Percentiles rank a stretch among this genome's conserved stretches.
These are phyloP conservation scores for Microdon myrmicae DNA, from an alignment of 2,888 invertebrate species.

Conservation along the genomic window DNA sequence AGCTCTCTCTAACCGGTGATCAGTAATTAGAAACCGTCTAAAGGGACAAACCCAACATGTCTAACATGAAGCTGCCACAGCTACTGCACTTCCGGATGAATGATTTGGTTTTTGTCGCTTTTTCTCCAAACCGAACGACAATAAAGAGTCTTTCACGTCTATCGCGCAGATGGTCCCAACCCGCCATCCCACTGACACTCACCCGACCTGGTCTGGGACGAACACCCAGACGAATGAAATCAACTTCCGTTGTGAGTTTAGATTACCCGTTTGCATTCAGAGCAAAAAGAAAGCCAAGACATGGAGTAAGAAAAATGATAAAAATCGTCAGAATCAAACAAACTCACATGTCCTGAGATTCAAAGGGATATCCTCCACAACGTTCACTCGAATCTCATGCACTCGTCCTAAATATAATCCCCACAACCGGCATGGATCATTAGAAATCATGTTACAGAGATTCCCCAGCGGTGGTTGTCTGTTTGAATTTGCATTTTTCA, in stretches of 20 bases:
- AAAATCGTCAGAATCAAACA: constrained; percentile 22
- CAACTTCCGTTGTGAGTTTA: constrained; percentile 37
- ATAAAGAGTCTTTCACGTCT: not conserved
- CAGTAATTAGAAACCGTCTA: constrained; percentile 35
- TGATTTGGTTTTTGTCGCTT: constrained; percentile 20
- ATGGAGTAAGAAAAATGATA: constrained; percentile 20
- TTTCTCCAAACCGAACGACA: not conserved
- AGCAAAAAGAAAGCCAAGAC: too few relatives aligned
- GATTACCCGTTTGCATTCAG: constrained; percentile 16
- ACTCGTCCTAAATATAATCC: constrained; percentile 25
- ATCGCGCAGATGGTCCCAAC: too few relatives aligned
- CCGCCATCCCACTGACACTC: not conserved
- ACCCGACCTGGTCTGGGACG: not conserved
- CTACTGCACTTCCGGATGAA: constrained; percentile 45
- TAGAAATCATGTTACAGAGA: constrained; percentile 5
- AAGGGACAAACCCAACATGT: constrained; percentile 1
- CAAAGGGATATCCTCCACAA: constrained; percentile 6
- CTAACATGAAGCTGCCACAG: constrained; percentile 24
- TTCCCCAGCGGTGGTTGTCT: constrained; percentile 18
- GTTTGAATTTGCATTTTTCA: constrained; percentile 48
- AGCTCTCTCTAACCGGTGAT: constrained; percentile 14
- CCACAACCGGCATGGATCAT: constrained; percentile 4
- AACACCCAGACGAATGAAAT: constrained; percentile 30
- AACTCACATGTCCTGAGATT: constrained; percentile 35
- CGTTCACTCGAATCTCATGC: too few relatives aligned